These are phyloP conservation scores for Podiceps cristatus DNA, from an alignment of 2,113 vertebrate species.

Conservation along the genomic window DNA sequence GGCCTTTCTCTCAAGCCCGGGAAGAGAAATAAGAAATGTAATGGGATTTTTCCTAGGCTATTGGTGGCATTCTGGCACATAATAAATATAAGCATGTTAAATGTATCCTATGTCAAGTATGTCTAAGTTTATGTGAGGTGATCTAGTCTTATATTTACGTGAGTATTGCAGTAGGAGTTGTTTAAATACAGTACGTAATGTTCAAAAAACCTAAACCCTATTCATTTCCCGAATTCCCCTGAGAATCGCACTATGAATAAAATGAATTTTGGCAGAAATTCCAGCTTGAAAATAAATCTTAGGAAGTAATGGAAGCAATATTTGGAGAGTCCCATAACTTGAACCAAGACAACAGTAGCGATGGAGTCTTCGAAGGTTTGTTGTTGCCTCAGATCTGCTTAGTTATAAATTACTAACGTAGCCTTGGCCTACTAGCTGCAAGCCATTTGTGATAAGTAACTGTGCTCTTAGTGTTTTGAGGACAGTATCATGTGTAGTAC, in stretches of 20 bases:
- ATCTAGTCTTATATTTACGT: not conserved
- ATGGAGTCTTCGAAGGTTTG: not conserved
- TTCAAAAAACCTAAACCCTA: not conserved
- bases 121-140: not conserved
- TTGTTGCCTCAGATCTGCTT: not conserved
- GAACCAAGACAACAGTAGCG: not conserved
- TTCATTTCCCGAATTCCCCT: not conserved
- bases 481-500: fast-evolving
- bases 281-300: not conserved
- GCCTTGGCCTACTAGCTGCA: not conserved
- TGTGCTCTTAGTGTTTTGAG: not conserved
- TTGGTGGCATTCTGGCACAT: not conserved
- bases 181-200: not conserved
- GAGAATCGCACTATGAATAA: not conserved
- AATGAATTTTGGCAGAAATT: not conserved
- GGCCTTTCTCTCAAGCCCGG: not conserved
- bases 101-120: not conserved
- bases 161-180: not conserved
- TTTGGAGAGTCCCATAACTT: not conserved
- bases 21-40: not conserved
- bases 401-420: fast-evolving
- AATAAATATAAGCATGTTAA: not conserved
- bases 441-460: not conserved
- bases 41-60: not conserved
- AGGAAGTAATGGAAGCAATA: not conserved